These are phyloP conservation scores for Stenoptilia bipunctidactyla DNA, from an alignment of 2,888 invertebrate species.

Conservation along the genomic window DNA sequence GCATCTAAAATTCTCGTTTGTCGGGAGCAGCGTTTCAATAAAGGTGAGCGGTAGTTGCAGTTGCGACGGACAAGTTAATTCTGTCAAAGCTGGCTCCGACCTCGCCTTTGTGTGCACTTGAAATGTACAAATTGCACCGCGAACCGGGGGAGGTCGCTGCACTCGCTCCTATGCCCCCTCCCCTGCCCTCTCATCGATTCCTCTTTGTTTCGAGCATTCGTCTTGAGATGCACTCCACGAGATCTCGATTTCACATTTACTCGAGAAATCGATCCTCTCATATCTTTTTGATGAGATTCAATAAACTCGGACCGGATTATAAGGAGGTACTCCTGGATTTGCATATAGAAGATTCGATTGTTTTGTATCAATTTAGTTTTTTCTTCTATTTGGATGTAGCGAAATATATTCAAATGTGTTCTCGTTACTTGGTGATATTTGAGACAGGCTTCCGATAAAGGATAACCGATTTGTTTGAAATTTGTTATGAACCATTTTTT, in stretches of 20 bases:
- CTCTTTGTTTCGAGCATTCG: slow-evolving; percentile 64
- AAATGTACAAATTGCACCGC: slow-evolving; percentile 71
- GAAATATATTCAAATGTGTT: no score
- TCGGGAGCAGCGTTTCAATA: slow-evolving; percentile 44
- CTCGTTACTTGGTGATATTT: no score
- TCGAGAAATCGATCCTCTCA: slow-evolving; percentile 29
- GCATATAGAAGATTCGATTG: background rate
- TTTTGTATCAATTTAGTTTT: no score
- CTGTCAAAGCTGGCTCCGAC: slow-evolving; percentile 66
- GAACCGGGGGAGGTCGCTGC: slow-evolving; percentile 50
- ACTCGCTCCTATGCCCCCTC: slow-evolving; percentile 54
- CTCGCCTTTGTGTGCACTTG: slow-evolving; percentile 69
- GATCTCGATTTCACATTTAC: slow-evolving; percentile 62
- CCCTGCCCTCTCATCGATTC: slow-evolving; percentile 60
- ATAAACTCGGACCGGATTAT: slow-evolving; percentile 15
- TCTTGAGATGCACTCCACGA: slow-evolving; percentile 59
- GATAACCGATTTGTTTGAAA: no score
- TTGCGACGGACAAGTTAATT: slow-evolving; percentile 65
- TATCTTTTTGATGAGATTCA: slow-evolving; percentile 23
- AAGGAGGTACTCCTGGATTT: no score
- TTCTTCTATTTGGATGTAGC: no score
- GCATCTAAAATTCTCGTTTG: slow-evolving; percentile 33
- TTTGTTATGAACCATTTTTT: no score
- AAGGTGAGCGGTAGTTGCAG: slow-evolving; percentile 46
- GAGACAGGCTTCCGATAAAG: no score